Base-by-base conservation (phyloP, 2,888 invertebrate species). In the Synergus laeviventris region DNA sequence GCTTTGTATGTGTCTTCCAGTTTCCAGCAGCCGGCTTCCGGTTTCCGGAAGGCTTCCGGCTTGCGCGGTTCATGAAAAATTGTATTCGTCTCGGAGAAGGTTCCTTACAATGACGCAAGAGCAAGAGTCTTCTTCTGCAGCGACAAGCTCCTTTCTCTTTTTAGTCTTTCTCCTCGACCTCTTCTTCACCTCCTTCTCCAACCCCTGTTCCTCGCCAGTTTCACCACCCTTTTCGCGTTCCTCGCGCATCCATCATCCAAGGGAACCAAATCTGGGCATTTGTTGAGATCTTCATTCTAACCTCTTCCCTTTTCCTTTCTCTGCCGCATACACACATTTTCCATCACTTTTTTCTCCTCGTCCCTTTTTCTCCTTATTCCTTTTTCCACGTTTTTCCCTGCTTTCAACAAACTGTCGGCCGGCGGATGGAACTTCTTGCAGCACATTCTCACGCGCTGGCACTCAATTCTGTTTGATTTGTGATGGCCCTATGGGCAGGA, bases 191-290 rank as follows among this genome's bases (percentile, higher is more conserved):
- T 31, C 76, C 77, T 70, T 78, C 78, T 77, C 77, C 76, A 77
- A 76, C 74, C 54, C 21, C 42, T 42, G 42, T 45, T 70, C 78
- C 76, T 18, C 74, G 61, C 21, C 42, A 66, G 42, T 45, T 70
- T 79, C 76, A 24, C 74, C 75, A 75, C 76, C 76, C 76, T 80
- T 77, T 73, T 70, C 76, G 77, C 78, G 75, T 78, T 78, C 77
- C 77, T 42, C 76, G 79, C 81, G 74, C 85, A 88, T 88, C 86
- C 84, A 88, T 88, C 88, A 88, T 86, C 84, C 82, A 80, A 74
- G 78, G 74, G 83, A 83, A 86, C 82, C 81, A 85, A 88, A 87
- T 87, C 87, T 86, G 82, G 75, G 82, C 81, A 82, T 85, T 84
- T 82, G 83, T 84, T 79, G 83, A 79, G 83, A 81, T 86, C 83